These are phyloP conservation scores for Zapus hudsonius DNA, from an alignment of 2,113 vertebrate genomes.

Conservation along the genomic window DNA sequence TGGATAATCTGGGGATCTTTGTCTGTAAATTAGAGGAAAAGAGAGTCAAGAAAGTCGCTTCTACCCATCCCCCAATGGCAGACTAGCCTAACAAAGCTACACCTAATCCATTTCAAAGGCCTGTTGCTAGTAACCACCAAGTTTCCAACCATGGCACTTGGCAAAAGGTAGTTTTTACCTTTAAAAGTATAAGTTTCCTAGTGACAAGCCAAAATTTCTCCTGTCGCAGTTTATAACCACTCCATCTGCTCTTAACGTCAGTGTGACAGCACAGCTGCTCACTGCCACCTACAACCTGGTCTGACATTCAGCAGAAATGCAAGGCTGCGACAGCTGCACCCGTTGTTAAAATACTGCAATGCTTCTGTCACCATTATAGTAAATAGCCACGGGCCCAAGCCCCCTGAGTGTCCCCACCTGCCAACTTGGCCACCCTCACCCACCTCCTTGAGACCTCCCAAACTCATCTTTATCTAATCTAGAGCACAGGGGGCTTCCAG, in stretches of 20 bases:
- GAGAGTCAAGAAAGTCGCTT: background rate
- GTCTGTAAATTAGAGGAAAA: background rate
- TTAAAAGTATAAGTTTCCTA: slow-evolving; percentile 12
- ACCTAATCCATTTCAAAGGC: background rate
- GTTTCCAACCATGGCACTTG: background rate
- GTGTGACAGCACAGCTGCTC: slow-evolving; percentile 76
- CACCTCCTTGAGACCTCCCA: background rate
- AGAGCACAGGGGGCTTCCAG: background rate
- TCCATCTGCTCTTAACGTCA: slow-evolving; percentile 68
- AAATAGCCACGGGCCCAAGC: slow-evolving; percentile 35
- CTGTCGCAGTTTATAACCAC: slow-evolving; percentile 61
- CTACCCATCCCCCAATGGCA: background rate
- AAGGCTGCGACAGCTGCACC: slow-evolving; percentile 53
- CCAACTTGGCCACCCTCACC: background rate
- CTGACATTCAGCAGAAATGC: slow-evolving; percentile 57
- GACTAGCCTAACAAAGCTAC: background rate
- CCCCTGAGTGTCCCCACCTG: slow-evolving; percentile 1
- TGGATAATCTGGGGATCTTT: background rate
- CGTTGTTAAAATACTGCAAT: slow-evolving; percentile 64
- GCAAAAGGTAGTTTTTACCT: background rate
- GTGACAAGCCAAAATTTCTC: slow-evolving; percentile 56
- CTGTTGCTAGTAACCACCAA: background rate
- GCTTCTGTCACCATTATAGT: slow-evolving; percentile 10
- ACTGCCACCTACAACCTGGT: slow-evolving; percentile 73
- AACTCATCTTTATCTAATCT: background rate